Percentiles rank a stretch among this genome's conserved stretches.
phyloP scores from a whole-genome alignment of 2,797 vertebrate genomes.

The Gastrophryne carolinensis region DNA sequence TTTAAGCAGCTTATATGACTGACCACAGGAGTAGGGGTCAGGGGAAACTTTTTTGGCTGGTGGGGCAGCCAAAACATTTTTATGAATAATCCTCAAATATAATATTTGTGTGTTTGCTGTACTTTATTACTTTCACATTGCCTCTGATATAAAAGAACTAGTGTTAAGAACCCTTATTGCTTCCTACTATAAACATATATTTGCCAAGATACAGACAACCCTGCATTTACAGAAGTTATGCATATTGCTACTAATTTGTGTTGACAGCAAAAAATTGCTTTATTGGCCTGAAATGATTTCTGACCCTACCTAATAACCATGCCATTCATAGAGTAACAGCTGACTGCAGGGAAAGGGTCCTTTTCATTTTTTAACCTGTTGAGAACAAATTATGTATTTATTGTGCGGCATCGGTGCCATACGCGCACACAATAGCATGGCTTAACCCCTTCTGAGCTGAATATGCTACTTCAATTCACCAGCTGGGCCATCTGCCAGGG shows the following conservation, averaged over 20 bases:
- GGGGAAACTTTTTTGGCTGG: too few species aligned
- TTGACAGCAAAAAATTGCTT: not conserved
- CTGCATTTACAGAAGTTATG: not conserved
- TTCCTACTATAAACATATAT: too few species aligned
- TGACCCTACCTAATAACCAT: not conserved
- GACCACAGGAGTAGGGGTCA: too few species aligned
- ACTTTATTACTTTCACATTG: too few species aligned
- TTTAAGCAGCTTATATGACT: too few species aligned
- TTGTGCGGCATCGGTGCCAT: conserved; percentile 22
- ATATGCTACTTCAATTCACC: conserved; percentile 2
- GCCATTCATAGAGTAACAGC: not conserved
- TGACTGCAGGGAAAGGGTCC: not conserved
- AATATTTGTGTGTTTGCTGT: too few species aligned
- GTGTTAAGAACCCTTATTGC: too few species aligned
- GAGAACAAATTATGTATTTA: not conserved
- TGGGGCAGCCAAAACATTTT: too few species aligned
- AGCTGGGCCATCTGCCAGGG: conserved; percentile 24
- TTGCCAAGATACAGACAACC: too few species aligned
- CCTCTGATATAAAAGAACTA: too few species aligned
- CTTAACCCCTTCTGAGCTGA: conserved; percentile 32
- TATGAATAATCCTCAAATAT: too few species aligned
- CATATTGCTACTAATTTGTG: not conserved
- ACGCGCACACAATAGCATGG: conserved; percentile 8
- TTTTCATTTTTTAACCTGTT: not conserved
- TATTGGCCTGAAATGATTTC: not conserved